Conservation (phyloP, 1,140 invertebrate genomes). For the Colletes latitarsis region DNA sequence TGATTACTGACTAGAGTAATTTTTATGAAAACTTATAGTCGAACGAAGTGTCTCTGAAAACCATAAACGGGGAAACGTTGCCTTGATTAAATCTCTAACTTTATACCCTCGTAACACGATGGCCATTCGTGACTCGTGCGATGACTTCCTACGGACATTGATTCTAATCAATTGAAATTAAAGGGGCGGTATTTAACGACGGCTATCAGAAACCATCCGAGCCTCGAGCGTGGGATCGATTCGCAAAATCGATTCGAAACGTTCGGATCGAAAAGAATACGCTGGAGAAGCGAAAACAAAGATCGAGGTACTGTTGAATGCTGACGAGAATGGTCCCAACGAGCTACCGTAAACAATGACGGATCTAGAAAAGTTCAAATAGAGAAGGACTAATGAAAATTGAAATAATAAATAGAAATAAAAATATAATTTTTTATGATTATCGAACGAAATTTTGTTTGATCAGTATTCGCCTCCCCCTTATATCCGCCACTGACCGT, state of each 20-base stretch:
- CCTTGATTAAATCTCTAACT: background rate
- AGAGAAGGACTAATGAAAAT: too few relatives aligned
- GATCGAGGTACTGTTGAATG: background rate
- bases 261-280: background rate
- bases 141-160: slow-evolving; percentile 14
- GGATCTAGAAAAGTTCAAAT: too few relatives aligned
- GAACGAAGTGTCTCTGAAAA: background rate
- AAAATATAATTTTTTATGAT: too few relatives aligned
- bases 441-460: too few relatives aligned
- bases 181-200: slow-evolving; percentile 9
- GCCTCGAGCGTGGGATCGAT: slow-evolving; percentile 45
- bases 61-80: background rate
- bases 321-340: too few relatives aligned
- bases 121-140: background rate
- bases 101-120: background rate
- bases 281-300: too few relatives aligned
- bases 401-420: too few relatives aligned
- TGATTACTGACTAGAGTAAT: background rate
- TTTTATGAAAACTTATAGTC: background rate
- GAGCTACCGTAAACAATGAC: too few relatives aligned
- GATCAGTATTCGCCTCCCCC: too few relatives aligned
- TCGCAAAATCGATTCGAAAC: slow-evolving; percentile 46
- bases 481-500: too few relatives aligned
- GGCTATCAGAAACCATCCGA: slow-evolving; percentile 30
- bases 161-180: slow-evolving; percentile 27